Evolutionary conservation across 2,888 invertebrate species (phyloP).

Genomic region (Suillia variegata): DNA sequence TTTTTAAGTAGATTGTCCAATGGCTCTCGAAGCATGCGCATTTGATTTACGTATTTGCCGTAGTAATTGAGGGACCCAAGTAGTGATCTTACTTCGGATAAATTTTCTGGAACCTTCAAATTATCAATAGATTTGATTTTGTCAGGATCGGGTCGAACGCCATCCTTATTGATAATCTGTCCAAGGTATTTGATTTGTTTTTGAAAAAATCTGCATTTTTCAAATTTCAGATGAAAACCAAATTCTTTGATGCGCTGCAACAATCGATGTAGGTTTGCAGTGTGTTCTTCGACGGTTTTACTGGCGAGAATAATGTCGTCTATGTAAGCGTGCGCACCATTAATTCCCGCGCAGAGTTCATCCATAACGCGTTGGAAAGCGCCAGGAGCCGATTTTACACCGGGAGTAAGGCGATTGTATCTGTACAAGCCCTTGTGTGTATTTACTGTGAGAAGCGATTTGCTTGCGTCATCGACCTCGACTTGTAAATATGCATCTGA

Average conservation of each 20-base stretch:
- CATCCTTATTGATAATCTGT: slow-evolving; percentile 19
- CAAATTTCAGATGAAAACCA: slow-evolving; percentile 20
- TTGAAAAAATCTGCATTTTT: slow-evolving; percentile 25
- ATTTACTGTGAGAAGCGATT: slow-evolving; percentile 27
- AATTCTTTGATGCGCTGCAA: slow-evolving; percentile 19
- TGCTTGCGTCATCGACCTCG: slow-evolving; percentile 28
- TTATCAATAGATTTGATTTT: slow-evolving; percentile 16
- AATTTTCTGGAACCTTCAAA: slow-evolving; percentile 23
- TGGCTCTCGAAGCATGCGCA: slow-evolving; percentile 18
- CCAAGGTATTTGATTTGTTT: slow-evolving; percentile 22
- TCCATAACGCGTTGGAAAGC: slow-evolving; percentile 30
- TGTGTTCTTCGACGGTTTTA: slow-evolving; percentile 22
- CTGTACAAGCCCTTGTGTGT: slow-evolving; percentile 26
- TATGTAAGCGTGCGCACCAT: slow-evolving; percentile 18
- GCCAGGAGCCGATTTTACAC: slow-evolving; percentile 32
- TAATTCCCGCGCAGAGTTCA: slow-evolving; percentile 22
- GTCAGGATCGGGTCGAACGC: slow-evolving; percentile 18
- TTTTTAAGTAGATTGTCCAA: slow-evolving; percentile 22
- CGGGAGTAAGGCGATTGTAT: slow-evolving; percentile 27
- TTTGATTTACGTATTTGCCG: slow-evolving; percentile 24
- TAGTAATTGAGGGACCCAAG: slow-evolving; percentile 25
- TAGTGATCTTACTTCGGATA: slow-evolving; percentile 20
- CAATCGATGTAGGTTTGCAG: slow-evolving; percentile 9
- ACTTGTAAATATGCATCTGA: slow-evolving; percentile 34
- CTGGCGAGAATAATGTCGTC: slow-evolving; percentile 29